These are phyloP conservation scores for Meriones unguiculatus DNA, from an alignment of 2,113 vertebrate genomes.

Conservation along the genomic window DNA sequence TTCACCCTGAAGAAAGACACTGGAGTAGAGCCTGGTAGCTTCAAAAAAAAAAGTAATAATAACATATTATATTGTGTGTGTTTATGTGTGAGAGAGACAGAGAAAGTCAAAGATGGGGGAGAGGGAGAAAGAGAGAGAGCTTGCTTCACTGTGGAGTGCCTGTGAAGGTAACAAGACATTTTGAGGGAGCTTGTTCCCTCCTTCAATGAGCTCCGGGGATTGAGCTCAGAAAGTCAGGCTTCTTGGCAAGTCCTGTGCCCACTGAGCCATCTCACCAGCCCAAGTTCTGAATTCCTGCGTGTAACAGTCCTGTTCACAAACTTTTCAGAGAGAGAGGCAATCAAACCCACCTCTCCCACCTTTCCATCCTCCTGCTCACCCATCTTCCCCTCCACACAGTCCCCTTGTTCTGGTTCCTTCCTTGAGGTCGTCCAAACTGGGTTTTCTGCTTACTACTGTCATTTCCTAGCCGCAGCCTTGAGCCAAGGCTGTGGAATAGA, in stretches of 20 bases:
- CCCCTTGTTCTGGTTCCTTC: neutral
- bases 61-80: neutral
- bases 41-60: neutral
- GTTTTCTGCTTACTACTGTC: constrained; percentile 49
- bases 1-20: neutral
- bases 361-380: neutral
- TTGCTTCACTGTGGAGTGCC: neutral
- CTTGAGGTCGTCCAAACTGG: neutral
- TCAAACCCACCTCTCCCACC: neutral
- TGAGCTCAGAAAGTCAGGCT: neutral
- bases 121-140: neutral
- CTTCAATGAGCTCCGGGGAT: neutral
- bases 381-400: accelerated
- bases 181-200: neutral
- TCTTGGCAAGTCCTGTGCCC: neutral
- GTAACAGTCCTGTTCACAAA: neutral
- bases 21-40: neutral
- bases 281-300: neutral
- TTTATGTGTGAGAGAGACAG: neutral
- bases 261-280: neutral
- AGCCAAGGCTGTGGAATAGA: neutral
- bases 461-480: neutral
- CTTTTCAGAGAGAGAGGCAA: neutral
- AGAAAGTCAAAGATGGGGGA: neutral
- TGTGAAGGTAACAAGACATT: neutral